phyloP scores from a whole-genome alignment of 2,113 vertebrate genomes.

The Misgurnus anguillicaudatus region DNA sequence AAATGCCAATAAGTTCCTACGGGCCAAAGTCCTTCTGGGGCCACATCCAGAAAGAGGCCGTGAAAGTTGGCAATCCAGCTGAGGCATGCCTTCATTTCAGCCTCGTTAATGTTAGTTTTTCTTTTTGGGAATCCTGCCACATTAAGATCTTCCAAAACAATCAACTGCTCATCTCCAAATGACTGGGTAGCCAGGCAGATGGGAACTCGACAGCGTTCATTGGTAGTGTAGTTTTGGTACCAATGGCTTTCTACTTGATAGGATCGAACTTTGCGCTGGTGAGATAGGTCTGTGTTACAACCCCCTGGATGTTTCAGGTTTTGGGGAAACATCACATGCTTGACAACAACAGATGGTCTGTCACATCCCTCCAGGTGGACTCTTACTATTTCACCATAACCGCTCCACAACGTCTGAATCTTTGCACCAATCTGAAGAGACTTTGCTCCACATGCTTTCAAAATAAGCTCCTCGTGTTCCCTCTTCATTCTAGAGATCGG shows the following conservation, averaged over 20 bases:
- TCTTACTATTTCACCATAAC: conserved; percentile 73
- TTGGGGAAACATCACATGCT: conserved; percentile 73
- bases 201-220: conserved; percentile 63
- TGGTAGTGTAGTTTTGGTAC: conserved; percentile 75
- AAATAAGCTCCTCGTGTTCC: conserved; percentile 68
- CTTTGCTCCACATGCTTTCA: conserved; percentile 66
- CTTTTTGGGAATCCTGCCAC: conserved; percentile 69
- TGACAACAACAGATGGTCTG: conserved; percentile 70
- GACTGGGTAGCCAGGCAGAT: conserved; percentile 68
- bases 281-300: conserved; percentile 70
- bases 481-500: conserved; percentile 63
- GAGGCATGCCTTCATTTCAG: conserved; percentile 70
- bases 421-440: conserved; percentile 62
- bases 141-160: conserved; percentile 77
- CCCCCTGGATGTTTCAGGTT: conserved; percentile 60
- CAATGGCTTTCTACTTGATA: conserved; percentile 77
- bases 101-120: conserved; percentile 64
- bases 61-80: conserved; percentile 79
- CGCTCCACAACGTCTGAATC: conserved; percentile 77
- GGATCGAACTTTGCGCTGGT: conserved; percentile 71
- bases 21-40: conserved; percentile 71
- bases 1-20: conserved; percentile 80
- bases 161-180: conserved; percentile 74
- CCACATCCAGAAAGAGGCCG: conserved; percentile 67
- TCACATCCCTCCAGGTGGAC: conserved; percentile 70